Evolutionary conservation across 2,888 invertebrate genomes (phyloP), one percentile per base, ranked within the genome.

Genomic region (Meloe dianella): DNA sequence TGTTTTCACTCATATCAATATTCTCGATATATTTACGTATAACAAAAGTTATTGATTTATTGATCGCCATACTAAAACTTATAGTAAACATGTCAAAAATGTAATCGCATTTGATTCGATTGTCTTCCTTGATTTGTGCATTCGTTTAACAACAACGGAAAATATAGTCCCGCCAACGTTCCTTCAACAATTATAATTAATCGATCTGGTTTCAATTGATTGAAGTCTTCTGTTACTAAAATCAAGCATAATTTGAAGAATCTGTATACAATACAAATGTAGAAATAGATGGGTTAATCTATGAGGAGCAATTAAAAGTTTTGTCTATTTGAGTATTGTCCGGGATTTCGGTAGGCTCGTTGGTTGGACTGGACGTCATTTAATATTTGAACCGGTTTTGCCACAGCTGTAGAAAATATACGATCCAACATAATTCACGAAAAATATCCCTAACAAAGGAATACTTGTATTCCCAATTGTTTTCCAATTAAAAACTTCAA

Each of bases 21-120:
- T 58, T 57, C 56, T 67, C 60, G 32, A 64, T 67, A 64, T 57
- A 47, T 58, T 66, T 69, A 60, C 60, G 62, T 61, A 60, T 32
- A 38, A 67, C 60, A 63, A 61, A 57, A 63, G 56, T 59, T 12
- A 35, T n/a, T n/a, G n/a, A 47, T 10, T 41, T 66, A 69, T 69
- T 54, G 65, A 70, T 68, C 67, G 65, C 27, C 56, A 58, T 62
- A 63, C 64, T 66, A 70, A 17, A 70, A 73, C 69, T 71, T 71
- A 73, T 73, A 69, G 73, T 71, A 71, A 73, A 73, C 73, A 71
- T 70, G 73, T 73, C 72, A 69, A 72, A 71, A 69, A 67, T 71
- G 68, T 71, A 69, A 71, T 73, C 73, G 69, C 66, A 35, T 69
- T 54, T 71, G 71, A 69, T 67, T 68, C 51, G 68, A 66, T 71